A percentile compares a stretch with the other conserved stretches of the same genome.
phyloP scores from a whole-genome alignment of 2,888 invertebrate species.

The Drosophila macrospina region DNA sequence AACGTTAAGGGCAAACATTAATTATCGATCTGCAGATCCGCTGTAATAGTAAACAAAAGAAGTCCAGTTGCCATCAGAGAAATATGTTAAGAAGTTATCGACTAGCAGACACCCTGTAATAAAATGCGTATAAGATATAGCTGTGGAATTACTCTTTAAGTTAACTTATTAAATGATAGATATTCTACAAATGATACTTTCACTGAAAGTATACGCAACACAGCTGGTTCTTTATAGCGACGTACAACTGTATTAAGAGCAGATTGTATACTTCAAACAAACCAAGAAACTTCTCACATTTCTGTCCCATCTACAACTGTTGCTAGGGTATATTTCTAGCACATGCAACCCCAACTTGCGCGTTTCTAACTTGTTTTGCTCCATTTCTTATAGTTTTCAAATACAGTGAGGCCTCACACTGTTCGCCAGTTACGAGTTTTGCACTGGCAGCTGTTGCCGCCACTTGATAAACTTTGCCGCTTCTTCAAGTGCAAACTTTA shows the following conservation, averaged over 20 bases:
- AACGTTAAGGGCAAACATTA: not conserved
- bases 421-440: conserved; percentile 17
- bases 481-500: conserved; percentile 66
- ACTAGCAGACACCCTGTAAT: not conserved
- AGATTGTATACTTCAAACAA: too few species aligned
- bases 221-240: too few species aligned
- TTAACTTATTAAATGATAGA: not conserved
- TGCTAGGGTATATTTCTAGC: conserved; percentile 1
- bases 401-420: conserved; percentile 12
- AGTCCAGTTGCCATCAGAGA: too few species aligned
- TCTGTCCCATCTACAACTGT: not conserved
- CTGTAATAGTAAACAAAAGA: too few species aligned
- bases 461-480: conserved; percentile 62
- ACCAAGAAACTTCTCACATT: too few species aligned
- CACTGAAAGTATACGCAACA: too few species aligned
- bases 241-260: too few species aligned
- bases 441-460: conserved; percentile 49
- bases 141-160: not conserved
- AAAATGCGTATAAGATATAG: not conserved
- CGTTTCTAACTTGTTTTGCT: conserved; percentile 11
- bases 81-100: not conserved
- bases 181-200: not conserved
- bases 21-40: not conserved
- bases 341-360: not conserved
- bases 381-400: conserved; percentile 15